A percentile compares a stretch with the other conserved stretches of the same genome.
These are phyloP conservation scores for Sycobia sp. DNA, from an alignment of 1,140 invertebrate species.

Conservation along the genomic window DNA sequence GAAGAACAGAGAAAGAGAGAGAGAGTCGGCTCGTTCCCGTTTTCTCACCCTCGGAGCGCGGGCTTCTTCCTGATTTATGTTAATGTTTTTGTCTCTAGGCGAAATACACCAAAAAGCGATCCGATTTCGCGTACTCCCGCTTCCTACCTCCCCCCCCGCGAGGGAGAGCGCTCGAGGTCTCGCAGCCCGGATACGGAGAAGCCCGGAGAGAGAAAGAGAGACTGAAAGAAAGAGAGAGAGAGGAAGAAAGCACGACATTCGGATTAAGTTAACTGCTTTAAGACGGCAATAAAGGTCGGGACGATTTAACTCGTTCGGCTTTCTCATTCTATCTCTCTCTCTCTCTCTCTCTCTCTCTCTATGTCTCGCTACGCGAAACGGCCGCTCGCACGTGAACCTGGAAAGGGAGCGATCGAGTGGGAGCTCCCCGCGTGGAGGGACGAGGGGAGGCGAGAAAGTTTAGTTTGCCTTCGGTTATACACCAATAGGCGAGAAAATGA, in stretches of 20 bases:
- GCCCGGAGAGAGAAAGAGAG: too few species aligned
- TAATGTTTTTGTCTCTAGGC: conserved; percentile 61
- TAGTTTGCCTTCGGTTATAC: not conserved
- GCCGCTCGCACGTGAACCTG: too few species aligned
- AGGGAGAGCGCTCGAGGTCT: not conserved
- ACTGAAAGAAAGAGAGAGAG: too few species aligned
- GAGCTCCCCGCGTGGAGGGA: not conserved
- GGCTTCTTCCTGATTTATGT: conserved; percentile 58
- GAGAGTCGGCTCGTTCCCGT: conserved; percentile 39
- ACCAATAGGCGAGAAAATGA: conserved; percentile 1
- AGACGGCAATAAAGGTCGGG: conserved; percentile 58
- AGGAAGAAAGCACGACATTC: conserved; percentile 40
- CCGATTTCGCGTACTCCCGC: conserved; percentile 42
- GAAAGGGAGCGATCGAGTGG: not conserved
- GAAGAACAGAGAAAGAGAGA: not conserved
- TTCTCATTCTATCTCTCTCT: not conserved
- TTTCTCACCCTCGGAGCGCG: conserved; percentile 20
- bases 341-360: too few species aligned
- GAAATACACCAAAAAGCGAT: conserved; percentile 61
- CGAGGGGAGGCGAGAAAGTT: not conserved
- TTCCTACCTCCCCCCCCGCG: not conserved
- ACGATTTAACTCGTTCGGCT: conserved; percentile 59
- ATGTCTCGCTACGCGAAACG: too few species aligned
- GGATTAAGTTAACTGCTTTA: conserved; percentile 61
- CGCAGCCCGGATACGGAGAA: too few species aligned